Evolutionary conservation across 2,797 vertebrate species (phyloP).

Genomic region (Bothrops alternatus): DNA sequence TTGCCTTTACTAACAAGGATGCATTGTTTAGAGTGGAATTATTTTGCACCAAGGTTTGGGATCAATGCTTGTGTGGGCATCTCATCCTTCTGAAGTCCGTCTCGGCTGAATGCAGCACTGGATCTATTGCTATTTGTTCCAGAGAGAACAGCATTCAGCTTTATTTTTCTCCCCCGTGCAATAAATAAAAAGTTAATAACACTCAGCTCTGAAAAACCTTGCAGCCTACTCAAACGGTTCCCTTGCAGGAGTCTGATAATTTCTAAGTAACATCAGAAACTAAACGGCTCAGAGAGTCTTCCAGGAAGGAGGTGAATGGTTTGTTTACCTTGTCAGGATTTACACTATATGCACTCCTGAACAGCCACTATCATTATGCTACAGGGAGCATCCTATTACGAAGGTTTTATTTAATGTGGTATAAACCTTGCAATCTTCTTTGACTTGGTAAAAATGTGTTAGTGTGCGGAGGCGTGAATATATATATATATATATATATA

Average conservation of each 20-base stretch:
- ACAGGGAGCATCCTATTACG: conserved; percentile 26
- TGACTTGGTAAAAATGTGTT: not conserved
- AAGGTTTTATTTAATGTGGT: conserved; percentile 38
- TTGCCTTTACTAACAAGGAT: not conserved
- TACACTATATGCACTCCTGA: conserved; percentile 29
- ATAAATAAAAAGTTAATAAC: conserved; percentile 10
- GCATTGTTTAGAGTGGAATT: too few relatives aligned
- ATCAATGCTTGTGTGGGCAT: not conserved
- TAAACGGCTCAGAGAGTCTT: conserved; percentile 7
- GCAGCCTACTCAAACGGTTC: not conserved
- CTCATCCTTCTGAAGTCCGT: not conserved
- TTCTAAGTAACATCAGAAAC: conserved; percentile 4
- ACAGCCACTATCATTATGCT: conserved; percentile 34
- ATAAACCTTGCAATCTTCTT: conserved; percentile 27
- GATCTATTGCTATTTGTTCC: not conserved
- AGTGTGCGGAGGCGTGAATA: not conserved
- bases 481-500: too few relatives aligned
- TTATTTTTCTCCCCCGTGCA: not conserved
- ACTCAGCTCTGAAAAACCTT: not conserved
- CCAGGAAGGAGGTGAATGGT: not conserved
- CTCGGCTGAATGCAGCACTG: not conserved
- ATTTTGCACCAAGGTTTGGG: not conserved
- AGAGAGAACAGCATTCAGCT: not conserved
- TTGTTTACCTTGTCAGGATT: conserved; percentile 36
- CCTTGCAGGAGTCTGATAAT: not conserved